Percentiles rank a stretch among this genome's conserved stretches.
Evolutionary conservation across 2,113 vertebrate species (phyloP).

Genomic region (Passer domesticus): DNA sequence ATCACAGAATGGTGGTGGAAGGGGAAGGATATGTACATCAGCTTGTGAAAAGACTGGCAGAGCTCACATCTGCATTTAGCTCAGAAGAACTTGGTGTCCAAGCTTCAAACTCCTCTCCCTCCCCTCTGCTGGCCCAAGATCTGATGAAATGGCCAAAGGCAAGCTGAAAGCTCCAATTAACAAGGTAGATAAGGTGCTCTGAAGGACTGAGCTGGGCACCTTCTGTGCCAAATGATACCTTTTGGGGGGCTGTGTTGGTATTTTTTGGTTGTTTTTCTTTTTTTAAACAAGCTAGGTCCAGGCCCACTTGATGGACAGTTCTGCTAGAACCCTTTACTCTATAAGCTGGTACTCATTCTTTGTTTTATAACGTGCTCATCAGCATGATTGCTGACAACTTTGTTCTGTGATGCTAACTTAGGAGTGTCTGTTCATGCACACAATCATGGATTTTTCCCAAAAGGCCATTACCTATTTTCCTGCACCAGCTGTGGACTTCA

Average conservation of each 20-base stretch:
- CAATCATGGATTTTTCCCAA: neutral
- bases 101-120: neutral
- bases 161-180: neutral
- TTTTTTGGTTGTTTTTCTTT: neutral
- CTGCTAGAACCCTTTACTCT: neutral
- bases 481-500: neutral
- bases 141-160: neutral
- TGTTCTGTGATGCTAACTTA: neutral
- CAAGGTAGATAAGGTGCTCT: neutral
- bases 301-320: neutral
- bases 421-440: neutral
- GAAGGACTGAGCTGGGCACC: neutral
- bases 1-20: neutral
- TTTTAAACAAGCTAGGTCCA: neutral
- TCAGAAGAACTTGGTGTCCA: neutral
- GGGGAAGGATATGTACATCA: neutral
- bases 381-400: neutral
- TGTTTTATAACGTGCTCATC: neutral
- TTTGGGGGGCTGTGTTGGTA: neutral
- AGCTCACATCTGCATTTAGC: neutral
- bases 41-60: neutral
- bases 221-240: neutral
- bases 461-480: neutral
- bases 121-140: neutral
- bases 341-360: neutral